These are phyloP conservation scores for Sminthopsis crassicaudata DNA, from an alignment of 2,113 vertebrate species.

Conservation along the genomic window DNA sequence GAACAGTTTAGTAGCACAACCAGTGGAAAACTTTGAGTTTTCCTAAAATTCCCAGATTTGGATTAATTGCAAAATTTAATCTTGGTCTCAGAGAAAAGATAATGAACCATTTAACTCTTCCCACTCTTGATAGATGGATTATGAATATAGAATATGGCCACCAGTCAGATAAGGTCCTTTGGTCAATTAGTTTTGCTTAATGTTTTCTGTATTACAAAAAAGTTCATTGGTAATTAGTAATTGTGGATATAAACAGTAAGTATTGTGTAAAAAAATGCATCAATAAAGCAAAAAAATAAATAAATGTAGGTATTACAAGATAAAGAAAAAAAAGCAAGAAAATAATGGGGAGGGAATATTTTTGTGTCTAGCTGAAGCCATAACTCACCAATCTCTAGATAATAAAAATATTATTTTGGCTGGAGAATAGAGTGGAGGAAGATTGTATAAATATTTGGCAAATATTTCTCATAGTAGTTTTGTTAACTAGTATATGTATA, in stretches of 20 bases:
- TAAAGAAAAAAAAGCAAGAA: not conserved
- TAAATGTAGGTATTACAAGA: not conserved
- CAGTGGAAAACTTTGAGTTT: not conserved
- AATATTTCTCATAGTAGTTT: not conserved
- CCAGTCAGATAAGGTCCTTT: not conserved
- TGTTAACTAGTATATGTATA: not conserved
- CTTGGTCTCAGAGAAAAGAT: no score
- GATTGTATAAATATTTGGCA: not conserved
- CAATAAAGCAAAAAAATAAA: not conserved
- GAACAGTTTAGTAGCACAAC: not conserved
- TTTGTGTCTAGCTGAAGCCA: not conserved
- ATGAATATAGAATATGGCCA: not conserved
- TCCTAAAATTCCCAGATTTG: not conserved
- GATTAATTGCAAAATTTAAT: no score
- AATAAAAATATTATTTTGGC: not conserved
- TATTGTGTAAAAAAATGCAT: not conserved
- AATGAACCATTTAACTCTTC: no score
- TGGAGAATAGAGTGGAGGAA: not conserved
- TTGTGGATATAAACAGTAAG: not conserved
- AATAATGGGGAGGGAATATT: not conserved
- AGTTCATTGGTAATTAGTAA: not conserved
- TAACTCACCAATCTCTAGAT: not conserved
- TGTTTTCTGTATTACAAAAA: not conserved
- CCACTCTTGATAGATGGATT: no score
- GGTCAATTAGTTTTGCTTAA: not conserved